Base-by-base conservation (phyloP, 1,140 invertebrate species). In the Drosophila ogumai region DNA sequence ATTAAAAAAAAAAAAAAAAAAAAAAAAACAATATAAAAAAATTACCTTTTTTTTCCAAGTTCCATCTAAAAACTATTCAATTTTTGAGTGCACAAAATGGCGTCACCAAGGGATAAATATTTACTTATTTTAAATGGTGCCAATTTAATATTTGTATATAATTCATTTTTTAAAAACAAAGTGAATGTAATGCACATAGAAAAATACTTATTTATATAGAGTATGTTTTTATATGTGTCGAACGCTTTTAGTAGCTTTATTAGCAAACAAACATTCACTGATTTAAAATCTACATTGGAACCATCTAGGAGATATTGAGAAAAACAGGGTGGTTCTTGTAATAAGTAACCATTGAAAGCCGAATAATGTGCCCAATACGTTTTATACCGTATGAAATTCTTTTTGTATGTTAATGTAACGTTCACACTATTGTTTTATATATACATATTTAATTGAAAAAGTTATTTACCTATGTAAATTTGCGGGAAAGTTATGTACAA, bases 31-130 rank as follows among this genome's bases (percentile, higher is more conserved):
- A n/a, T n/a, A n/a, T n/a, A n/a, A n/a, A 43, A 15, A 13, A 38
- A 67, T 77, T 85, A 85, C 82, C 82, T 85, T 55, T 85, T 85
- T 80, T 85, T 85, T 32, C 82, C 82, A 74, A 85, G 77, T 85
- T 85, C 82, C 82, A 85, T 85, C 71, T 85, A 85, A 74, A 80
- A 73, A 59, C 46, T 74, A 63, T 66, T 46, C 12, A 74, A 79
- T 69, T 85, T 67, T 47, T 69, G 61, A 61, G 63, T 69, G 56
- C 69, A 82, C 81, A 82, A 85, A 81, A 85, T 85, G 82, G 82
- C 82, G 82, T 74, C 73, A 59, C 43, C 41, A 54, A 84, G 52
- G 46, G 25, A 36, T 43, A 41, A 43, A 36, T 69, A 57, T 69
- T 75, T 56, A 38, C 38, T 75, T 7, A 17, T 34, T 10, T 31